Conservation (phyloP, 2,797 vertebrate species). For the Chelonia mydas region DNA sequence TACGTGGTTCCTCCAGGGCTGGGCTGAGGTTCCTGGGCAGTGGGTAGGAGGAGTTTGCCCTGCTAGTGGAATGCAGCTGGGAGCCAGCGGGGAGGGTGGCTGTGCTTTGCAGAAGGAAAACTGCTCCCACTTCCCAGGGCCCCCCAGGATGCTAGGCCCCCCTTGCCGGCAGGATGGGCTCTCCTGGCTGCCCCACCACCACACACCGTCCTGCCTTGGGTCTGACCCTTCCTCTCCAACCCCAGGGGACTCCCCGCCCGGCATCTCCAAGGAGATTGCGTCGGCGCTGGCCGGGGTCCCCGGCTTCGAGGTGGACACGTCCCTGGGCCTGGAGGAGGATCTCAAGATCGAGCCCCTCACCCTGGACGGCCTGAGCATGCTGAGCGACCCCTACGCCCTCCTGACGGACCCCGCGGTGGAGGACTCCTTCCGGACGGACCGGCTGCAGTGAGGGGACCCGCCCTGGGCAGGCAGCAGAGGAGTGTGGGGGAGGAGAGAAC, state of each 20-base stretch:
- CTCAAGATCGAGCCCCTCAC: conserved; percentile 89
- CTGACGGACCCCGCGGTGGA: conserved; percentile 92
- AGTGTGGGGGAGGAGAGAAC: background rate
- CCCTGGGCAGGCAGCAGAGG: background rate
- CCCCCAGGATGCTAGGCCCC: background rate
- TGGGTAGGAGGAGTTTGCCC: background rate
- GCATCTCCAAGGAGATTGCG: conserved; percentile 93
- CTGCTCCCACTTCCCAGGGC: no score
- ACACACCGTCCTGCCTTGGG: no score
- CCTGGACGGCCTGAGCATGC: conserved; percentile 89
- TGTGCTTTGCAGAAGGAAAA: no score
- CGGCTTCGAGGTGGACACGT: conserved; percentile 90
- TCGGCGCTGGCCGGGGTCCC: conserved; percentile 90
- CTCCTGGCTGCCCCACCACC: background rate
- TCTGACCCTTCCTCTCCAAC: background rate
- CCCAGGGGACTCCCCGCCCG: conserved; percentile 89
- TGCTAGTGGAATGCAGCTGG: background rate
- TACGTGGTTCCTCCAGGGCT: background rate
- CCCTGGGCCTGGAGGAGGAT: conserved; percentile 85
- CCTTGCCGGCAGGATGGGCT: background rate
- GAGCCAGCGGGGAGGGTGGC: background rate
- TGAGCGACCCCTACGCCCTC: conserved; percentile 90
- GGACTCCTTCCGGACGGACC: conserved; percentile 93
- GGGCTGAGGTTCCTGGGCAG: background rate
- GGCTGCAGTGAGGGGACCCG: conserved; percentile 82